Evolutionary conservation across 2,888 invertebrate genomes (phyloP).

Genomic region (Agrypnus murinus): DNA sequence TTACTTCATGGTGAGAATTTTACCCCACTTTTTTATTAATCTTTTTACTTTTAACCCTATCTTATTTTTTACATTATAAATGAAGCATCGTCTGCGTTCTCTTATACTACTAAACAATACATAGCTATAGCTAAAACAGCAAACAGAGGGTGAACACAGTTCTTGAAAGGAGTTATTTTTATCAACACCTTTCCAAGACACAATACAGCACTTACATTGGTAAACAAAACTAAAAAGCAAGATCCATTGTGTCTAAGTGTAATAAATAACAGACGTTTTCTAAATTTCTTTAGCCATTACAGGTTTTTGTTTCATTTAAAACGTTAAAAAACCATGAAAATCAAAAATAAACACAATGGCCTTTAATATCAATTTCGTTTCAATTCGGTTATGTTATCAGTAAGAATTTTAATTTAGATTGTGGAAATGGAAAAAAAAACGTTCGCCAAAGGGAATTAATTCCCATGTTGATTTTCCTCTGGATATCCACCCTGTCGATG

Average conservation of each 20-base stretch:
- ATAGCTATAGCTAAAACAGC: too few relatives aligned
- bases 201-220: background rate
- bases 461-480: constrained; percentile 15
- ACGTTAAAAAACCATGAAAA: background rate
- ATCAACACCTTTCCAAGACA: too few relatives aligned
- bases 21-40: too few relatives aligned
- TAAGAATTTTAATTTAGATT: constrained; percentile 6
- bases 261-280: background rate
- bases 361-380: background rate
- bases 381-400: background rate
- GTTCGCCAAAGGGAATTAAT: constrained; percentile 3
- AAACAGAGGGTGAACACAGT: too few relatives aligned
- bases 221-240: background rate
- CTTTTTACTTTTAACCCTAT: too few relatives aligned
- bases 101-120: too few relatives aligned
- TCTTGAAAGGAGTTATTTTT: too few relatives aligned
- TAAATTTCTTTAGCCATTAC: background rate
- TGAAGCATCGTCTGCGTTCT: too few relatives aligned
- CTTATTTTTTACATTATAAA: too few relatives aligned
- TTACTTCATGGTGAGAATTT: too few relatives aligned
- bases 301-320: background rate
- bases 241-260: background rate
- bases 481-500: constrained; percentile 23
- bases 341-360: background rate
- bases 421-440: background rate